Conservation (phyloP, 2,888 invertebrate species). For the Melipona beecheii region DNA sequence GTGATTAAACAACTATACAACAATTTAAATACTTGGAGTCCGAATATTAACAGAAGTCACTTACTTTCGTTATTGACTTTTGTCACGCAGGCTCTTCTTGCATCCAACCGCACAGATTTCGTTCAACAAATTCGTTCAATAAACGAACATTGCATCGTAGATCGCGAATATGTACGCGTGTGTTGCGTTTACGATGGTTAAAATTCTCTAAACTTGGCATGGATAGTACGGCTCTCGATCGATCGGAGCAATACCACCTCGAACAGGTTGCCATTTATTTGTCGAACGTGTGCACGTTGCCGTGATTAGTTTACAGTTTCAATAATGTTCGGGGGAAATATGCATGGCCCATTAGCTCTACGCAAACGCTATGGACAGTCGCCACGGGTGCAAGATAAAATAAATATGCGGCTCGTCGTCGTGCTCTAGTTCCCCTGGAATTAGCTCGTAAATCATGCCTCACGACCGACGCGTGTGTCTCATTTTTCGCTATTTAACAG, state of each 20-base stretch:
- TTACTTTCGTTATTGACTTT: too few species aligned
- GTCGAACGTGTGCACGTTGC: background rate
- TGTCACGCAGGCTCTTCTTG: too few species aligned
- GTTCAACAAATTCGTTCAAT: background rate
- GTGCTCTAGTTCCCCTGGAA: constrained; percentile 17
- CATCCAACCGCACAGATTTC: too few species aligned
- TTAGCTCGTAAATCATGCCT: constrained; percentile 12
- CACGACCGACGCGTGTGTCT: background rate
- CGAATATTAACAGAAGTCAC: too few species aligned
- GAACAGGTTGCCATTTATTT: constrained; percentile 17
- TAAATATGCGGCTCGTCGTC: constrained; percentile 11
- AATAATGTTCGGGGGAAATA: constrained; percentile 13
- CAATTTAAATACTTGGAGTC: too few species aligned
- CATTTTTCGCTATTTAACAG: background rate
- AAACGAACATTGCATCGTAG: background rate
- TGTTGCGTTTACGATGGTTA: background rate
- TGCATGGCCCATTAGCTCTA: constrained; percentile 9
- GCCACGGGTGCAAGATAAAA: background rate
- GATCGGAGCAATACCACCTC: constrained; percentile 5
- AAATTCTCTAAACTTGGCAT: background rate
- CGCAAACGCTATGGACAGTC: background rate
- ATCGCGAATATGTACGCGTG: background rate
- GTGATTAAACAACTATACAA: too few species aligned
- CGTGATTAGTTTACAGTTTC: constrained; percentile 34
- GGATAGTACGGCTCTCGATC: background rate